Evolutionary conservation across 2,797 vertebrate genomes (phyloP), one percentile per base, ranked within the genome.

Genomic region (Staurois parvus): DNA sequence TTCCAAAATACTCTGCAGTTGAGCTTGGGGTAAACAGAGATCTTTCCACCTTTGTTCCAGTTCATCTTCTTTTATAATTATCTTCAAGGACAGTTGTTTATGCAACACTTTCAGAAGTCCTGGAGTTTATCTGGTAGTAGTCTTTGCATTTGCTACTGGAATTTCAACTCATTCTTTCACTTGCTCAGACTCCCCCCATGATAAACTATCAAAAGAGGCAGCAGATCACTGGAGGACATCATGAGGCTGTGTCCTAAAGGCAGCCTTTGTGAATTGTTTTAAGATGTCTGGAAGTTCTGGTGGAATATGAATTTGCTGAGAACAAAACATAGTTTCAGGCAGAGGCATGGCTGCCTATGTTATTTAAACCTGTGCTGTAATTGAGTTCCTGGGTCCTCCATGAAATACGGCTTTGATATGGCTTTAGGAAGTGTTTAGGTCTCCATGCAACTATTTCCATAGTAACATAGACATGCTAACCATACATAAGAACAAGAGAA

Each of bases 191-290:
- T n/a, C n/a, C n/a, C n/a, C n/a, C n/a, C n/a, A n/a, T n/a, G n/a
- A n/a, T n/a, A n/a, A n/a, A n/a, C n/a, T n/a, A n/a, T n/a, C n/a
- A n/a, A n/a, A n/a, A n/a, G n/a, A n/a, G n/a, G 94, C 96, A 34
- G 94, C 94, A 62, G 97, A 95, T 97, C 98, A 99, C 87, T 92
- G 94, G 84, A 99, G 93, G 88, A 98, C 82, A 86, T 99, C 97
- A 13, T 68, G 87, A 4, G 98, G 98, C 86, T 99, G 98, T 2
- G 98, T 98, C 88, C 96, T 95, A 84, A 99, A 96, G 59, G 97
- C 97, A 82, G 97, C 97, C 92, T 98, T 99, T 29, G 97, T 97
- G 92, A 98, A 99, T 88, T 96, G 94, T 90, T 99, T 99, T 72
- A 99, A 93, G 89, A 99, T 95, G 90, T 97, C 94, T 0, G 97